Percentiles rank a stretch among this genome's conserved stretches.
These are phyloP conservation scores for Oreochromis tanganicae DNA, from an alignment of 2,113 vertebrate genomes.

Conservation along the genomic window DNA sequence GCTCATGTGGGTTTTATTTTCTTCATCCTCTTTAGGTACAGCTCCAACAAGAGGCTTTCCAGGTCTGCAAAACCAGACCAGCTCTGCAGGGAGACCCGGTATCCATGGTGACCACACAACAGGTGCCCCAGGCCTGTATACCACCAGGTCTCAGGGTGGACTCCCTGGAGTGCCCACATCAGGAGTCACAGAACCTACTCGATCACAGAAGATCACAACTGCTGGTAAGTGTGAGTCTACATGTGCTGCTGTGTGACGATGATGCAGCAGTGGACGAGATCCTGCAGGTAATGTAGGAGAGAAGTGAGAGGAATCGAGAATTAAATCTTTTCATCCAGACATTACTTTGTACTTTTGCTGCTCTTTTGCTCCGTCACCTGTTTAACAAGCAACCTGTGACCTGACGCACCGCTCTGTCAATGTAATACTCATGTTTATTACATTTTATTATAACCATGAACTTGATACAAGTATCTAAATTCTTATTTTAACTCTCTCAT, in stretches of 20 bases:
- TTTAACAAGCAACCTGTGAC: no score
- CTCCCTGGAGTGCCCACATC: conserved; percentile 49
- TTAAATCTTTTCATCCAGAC: background rate
- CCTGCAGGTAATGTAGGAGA: background rate
- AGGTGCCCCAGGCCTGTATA: conserved; percentile 55
- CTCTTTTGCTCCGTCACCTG: no score
- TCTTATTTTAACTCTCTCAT: no score
- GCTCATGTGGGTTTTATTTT: background rate
- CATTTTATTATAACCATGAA: no score
- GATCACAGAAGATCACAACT: conserved; percentile 1
- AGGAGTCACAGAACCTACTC: conserved; percentile 44
- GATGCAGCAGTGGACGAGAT: background rate
- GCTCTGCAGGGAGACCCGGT: conserved; percentile 44
- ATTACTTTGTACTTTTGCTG: no score
- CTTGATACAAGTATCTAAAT: no score
- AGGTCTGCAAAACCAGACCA: conserved; percentile 57
- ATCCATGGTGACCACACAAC: conserved; percentile 1
- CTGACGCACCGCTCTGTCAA: no score
- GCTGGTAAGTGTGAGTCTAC: background rate
- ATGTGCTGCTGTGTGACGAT: background rate
- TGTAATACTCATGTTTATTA: no score
- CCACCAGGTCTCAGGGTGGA: conserved; percentile 35
- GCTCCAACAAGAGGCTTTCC: conserved; percentile 40
- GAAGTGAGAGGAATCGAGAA: background rate
- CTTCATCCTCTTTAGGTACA: conserved; percentile 9